Evolutionary conservation across 1,140 invertebrate genomes (phyloP), one percentile per base, ranked within the genome.

Genomic region (Caligus rogercresseyi): DNA sequence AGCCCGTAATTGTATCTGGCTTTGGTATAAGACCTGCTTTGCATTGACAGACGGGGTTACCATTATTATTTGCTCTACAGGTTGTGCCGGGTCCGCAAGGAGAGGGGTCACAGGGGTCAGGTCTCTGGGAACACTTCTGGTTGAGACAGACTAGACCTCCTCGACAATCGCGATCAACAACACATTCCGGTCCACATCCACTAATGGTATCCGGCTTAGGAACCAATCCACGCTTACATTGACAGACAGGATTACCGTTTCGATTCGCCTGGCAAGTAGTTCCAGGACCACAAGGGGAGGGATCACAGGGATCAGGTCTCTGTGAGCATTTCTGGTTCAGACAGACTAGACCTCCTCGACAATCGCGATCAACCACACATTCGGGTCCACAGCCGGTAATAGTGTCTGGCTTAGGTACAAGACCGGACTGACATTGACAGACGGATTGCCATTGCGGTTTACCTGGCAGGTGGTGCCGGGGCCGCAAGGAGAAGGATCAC

Each of bases 71-170:
- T 0, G 68, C 63, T 31, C 58, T 25, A 67, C 85, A 87, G 16
- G 80, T 72, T 0, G 83, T 81, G 64, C 85, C 83, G 2, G 81
- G 78, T 20, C 84, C 84, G 69, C 85, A 87, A 3, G 84, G 84
- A n/a, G 81, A 83, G 24, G 83, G 83, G 58, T 78, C 75, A 67
- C 84, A 86, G 4, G 81, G 82, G 70, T 77, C 68, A 16, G 77
- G 13, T 2, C n/a, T 52, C 13, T 16, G 13, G 15, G 13, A 15
- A 56, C 60, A 62, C 25, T 25, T 62, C 11, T 59, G 21, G 16
- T 18, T 13, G n/a, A 15, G 15, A 24, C 60, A 62, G 16, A 59
- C 82, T 54, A 81, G 70, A 61, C 80, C 77, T 66, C 79, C 81
- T 24, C 78, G 77, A 70, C 85, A 87, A 25, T 72, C 71, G 13